Conservation (phyloP, 2,888 invertebrate genomes). For the Dynastes hyllus region DNA sequence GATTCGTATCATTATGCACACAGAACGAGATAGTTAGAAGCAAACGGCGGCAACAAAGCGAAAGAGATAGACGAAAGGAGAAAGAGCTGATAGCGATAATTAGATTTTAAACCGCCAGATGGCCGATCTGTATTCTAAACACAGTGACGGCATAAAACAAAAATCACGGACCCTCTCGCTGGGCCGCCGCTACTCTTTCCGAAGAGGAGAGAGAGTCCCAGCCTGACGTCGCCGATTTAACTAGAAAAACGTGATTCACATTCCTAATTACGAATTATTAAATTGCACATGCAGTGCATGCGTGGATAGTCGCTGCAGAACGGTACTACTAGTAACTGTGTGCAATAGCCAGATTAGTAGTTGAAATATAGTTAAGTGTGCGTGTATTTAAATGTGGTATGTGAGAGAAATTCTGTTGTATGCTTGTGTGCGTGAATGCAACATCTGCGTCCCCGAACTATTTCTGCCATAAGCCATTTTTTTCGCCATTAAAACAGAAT, state of each 20-base stretch:
- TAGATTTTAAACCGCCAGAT: constrained; percentile 64
- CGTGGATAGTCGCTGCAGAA: not conserved
- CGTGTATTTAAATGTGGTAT: constrained; percentile 8
- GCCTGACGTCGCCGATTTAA: constrained; percentile 64
- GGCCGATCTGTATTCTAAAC: constrained; percentile 67
- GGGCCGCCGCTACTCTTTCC: not conserved
- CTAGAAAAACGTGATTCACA: constrained; percentile 71
- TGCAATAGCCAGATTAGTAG: constrained; percentile 4
- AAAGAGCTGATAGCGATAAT: constrained; percentile 61
- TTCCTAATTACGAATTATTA: constrained; percentile 68
- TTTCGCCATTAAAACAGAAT: constrained; percentile 55
- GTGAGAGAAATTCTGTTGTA: not conserved
- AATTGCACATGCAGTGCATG: constrained; percentile 56
- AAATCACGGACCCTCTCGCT: constrained; percentile 62
- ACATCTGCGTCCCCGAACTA: constrained; percentile 49
- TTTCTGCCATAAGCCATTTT: constrained; percentile 52
- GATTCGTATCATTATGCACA: constrained; percentile 15
- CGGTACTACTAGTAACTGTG: constrained; percentile 25
- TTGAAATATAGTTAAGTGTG: constrained; percentile 19
- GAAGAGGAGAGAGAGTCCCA: constrained; percentile 12
- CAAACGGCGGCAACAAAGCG: not conserved
- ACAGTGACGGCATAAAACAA: constrained; percentile 70
- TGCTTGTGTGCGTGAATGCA: constrained; percentile 9
- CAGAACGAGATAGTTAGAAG: too few relatives aligned
- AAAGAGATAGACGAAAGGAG: not conserved